Conservation (phyloP, 2,888 invertebrate species). For the Gasteruption jaculator region DNA sequence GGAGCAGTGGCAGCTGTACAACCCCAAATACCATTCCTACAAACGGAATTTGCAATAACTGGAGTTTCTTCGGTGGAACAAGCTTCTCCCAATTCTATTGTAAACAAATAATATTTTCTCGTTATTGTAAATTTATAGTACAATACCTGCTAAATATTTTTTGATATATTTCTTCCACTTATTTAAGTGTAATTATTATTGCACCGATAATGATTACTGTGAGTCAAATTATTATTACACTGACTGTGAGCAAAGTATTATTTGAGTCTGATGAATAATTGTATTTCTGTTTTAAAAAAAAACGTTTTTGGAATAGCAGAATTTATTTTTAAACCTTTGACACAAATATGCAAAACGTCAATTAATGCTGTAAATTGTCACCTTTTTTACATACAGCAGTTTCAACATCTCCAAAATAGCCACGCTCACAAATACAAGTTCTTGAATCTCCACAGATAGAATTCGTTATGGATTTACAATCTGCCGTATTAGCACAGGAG, state of each 20-base stretch:
- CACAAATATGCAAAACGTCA: no score
- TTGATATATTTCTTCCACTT: neutral
- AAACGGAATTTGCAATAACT: constrained; percentile 26
- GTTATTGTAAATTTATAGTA: neutral
- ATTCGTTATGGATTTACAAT: constrained; percentile 28
- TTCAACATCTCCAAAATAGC: no score
- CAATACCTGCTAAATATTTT: neutral
- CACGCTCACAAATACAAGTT: constrained; percentile 32
- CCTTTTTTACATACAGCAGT: no score
- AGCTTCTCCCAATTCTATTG: constrained; percentile 36
- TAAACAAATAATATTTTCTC: neutral
- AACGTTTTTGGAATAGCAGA: no score
- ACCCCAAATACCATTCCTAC: constrained; percentile 31
- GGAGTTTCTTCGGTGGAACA: constrained; percentile 22
- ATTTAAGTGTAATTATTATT: no score
- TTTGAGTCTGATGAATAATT: no score
- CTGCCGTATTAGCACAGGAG: constrained; percentile 23
- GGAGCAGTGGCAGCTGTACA: constrained; percentile 28
- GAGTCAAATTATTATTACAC: no score
- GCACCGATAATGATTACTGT: no score
- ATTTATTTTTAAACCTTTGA: no score
- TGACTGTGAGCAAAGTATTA: no score
- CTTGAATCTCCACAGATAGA: constrained; percentile 28
- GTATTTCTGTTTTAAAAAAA: no score
- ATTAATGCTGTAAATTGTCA: no score